Percentiles rank a stretch among this genome's conserved stretches.
phyloP scores from a whole-genome alignment of 2,113 vertebrate species.

The Herpailurus yagouaroundi region DNA sequence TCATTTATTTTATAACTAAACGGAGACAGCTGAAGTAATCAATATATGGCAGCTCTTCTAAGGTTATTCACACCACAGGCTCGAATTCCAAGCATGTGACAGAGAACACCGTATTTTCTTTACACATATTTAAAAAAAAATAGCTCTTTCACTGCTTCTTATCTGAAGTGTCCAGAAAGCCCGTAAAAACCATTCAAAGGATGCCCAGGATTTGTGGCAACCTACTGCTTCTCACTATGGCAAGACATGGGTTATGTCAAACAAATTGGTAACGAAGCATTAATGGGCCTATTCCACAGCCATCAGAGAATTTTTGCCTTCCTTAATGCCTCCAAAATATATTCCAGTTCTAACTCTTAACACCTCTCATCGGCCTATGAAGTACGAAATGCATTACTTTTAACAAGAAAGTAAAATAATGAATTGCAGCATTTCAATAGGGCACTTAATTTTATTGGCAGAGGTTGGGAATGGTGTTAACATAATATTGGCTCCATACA shows the following conservation, averaged over 20 bases:
- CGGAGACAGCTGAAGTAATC: constrained; percentile 32
- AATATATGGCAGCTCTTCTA: constrained; percentile 16
- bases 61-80: background rate
- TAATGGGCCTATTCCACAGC: background rate
- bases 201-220: background rate
- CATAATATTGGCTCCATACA: background rate
- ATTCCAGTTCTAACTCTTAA: constrained; percentile 70
- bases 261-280: constrained; percentile 41
- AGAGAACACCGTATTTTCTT: constrained; percentile 50
- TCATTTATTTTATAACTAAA: constrained; percentile 68
- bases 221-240: background rate
- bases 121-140: background rate
- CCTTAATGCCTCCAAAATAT: constrained; percentile 49
- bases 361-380: constrained; percentile 48
- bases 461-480: constrained; percentile 64
- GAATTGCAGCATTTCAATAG: constrained; percentile 59
- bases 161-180: constrained; percentile 21
- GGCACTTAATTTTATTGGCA: constrained; percentile 73
- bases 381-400: constrained; percentile 55
- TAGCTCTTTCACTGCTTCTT: constrained; percentile 12
- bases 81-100: constrained; percentile 32
- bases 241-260: background rate
- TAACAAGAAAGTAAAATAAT: constrained; percentile 64
- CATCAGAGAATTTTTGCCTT: constrained; percentile 24
- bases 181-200: constrained; percentile 40